These are phyloP conservation scores for Emmelina monodactyla DNA, from an alignment of 2,888 invertebrate species.

Conservation along the genomic window DNA sequence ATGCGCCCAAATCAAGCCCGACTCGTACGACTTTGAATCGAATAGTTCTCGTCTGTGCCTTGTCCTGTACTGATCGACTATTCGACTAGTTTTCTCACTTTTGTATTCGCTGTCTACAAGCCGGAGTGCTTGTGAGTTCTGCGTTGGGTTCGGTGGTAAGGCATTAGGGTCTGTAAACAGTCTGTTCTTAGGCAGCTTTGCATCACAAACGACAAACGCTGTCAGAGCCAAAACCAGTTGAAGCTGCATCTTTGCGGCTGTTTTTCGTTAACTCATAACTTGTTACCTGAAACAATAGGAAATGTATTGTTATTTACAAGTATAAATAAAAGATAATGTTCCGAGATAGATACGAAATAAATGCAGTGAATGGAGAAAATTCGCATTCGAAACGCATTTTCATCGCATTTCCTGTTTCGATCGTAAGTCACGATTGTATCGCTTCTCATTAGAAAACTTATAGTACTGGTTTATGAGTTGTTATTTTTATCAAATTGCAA, in stretches of 20 bases:
- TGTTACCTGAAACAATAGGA: constrained; percentile 46
- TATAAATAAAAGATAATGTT: too few species aligned
- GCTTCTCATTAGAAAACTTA: too few species aligned
- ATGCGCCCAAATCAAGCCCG: constrained; percentile 67
- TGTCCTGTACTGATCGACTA: constrained; percentile 41
- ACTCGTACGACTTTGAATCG: constrained; percentile 50
- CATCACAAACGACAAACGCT: constrained; percentile 46
- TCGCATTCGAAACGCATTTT: too few species aligned
- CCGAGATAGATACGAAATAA: too few species aligned
- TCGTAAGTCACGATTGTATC: too few species aligned
- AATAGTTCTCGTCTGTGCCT: constrained; percentile 46
- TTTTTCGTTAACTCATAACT: constrained; percentile 35
- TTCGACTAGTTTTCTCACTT: constrained; percentile 43
- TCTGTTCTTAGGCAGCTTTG: constrained; percentile 43
- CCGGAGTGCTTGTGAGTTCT: constrained; percentile 33
- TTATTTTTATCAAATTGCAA: too few species aligned
- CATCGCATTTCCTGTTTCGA: too few species aligned
- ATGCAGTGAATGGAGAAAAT: too few species aligned
- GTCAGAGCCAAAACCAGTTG: constrained; percentile 41
- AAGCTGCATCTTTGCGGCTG: constrained; percentile 39
- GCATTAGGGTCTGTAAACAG: constrained; percentile 36
- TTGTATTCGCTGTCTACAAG: constrained; percentile 37
- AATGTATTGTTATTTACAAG: too few species aligned
- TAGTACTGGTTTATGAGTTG: too few species aligned
- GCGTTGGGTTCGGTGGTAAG: constrained; percentile 34